Conservation (phyloP, 1,140 invertebrate species). For the Nixonia krombeini region DNA sequence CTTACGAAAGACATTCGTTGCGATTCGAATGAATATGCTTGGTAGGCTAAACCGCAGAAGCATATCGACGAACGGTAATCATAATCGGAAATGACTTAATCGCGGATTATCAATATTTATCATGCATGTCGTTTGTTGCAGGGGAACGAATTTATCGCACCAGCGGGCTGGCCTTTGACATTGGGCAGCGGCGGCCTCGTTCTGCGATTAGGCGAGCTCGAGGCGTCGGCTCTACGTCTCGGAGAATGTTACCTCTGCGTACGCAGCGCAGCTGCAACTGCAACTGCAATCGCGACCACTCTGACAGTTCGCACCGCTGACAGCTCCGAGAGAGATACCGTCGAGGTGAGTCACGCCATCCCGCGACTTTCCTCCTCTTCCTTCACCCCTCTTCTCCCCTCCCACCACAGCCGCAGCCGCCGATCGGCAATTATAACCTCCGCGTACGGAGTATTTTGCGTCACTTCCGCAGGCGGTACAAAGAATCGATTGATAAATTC, state of each 20-base stretch:
- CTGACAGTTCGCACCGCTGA: slow-evolving; percentile 51
- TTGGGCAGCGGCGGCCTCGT: slow-evolving; percentile 66
- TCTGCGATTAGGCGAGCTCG: slow-evolving; percentile 69
- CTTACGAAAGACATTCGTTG: no score
- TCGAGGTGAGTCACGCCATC: slow-evolving; percentile 64
- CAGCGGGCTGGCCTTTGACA: slow-evolving; percentile 70
- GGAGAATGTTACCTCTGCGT: slow-evolving; percentile 73
- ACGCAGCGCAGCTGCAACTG: slow-evolving; percentile 62
- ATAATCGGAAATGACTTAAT: no score
- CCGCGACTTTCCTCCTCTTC: slow-evolving; percentile 25
- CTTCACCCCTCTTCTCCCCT: no score
- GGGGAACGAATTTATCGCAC: slow-evolving; percentile 67
- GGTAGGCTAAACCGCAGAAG: no score
- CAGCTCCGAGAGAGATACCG: slow-evolving; percentile 62
- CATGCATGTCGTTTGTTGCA: slow-evolving; percentile 54
- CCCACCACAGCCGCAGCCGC: no score
- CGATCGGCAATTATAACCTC: slow-evolving; percentile 28
- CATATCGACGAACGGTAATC: no score
- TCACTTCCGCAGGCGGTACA: slow-evolving; percentile 33
- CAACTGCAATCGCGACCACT: slow-evolving; percentile 53
- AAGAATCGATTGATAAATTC: slow-evolving; percentile 31
- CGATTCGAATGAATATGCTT: no score
- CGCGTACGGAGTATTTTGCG: slow-evolving; percentile 10
- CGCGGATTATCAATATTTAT: no score
- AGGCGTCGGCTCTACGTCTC: slow-evolving; percentile 67